Percentiles rank a stretch among this genome's conserved stretches.
phyloP scores from a whole-genome alignment of 1,140 invertebrate species.

The Trichomalopsis sarcophagae region DNA sequence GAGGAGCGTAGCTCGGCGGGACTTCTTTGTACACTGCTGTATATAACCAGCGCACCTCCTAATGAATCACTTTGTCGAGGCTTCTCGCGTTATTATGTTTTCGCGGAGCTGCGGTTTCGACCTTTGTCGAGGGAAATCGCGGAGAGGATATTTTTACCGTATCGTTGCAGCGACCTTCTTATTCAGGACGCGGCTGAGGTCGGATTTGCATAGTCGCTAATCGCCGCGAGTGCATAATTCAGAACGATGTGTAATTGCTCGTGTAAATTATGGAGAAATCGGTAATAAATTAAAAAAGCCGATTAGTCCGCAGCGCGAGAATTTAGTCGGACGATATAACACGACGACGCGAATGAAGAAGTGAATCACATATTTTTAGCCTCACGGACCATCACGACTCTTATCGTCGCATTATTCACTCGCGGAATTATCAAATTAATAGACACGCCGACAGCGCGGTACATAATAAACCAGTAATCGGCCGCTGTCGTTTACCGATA shows the following conservation, averaged over 20 bases:
- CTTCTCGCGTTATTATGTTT: slow-evolving; percentile 26
- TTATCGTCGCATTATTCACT: too few relatives aligned
- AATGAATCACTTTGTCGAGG: slow-evolving; percentile 38
- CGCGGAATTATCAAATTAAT: neutral
- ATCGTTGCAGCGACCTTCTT: neutral
- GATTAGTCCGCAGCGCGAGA: too few relatives aligned
- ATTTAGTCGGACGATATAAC: too few relatives aligned
- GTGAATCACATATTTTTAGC: too few relatives aligned
- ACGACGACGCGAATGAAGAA: too few relatives aligned
- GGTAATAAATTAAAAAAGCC: neutral
- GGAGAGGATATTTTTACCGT: neutral
- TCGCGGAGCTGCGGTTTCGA: neutral
- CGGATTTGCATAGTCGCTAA: too few relatives aligned
- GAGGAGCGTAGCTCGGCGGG: neutral
- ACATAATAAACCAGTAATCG: too few relatives aligned
- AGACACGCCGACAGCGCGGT: neutral
- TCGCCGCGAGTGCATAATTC: too few relatives aligned
- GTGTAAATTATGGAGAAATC: neutral
- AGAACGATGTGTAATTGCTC: too few relatives aligned
- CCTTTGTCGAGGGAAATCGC: neutral
- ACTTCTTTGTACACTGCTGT: neutral
- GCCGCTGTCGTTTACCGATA: neutral
- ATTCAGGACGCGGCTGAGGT: too few relatives aligned
- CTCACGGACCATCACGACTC: too few relatives aligned
- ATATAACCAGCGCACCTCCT: neutral